These are phyloP conservation scores for Callospermophilus lateralis DNA, from an alignment of 2,113 vertebrate species.

Conservation along the genomic window DNA sequence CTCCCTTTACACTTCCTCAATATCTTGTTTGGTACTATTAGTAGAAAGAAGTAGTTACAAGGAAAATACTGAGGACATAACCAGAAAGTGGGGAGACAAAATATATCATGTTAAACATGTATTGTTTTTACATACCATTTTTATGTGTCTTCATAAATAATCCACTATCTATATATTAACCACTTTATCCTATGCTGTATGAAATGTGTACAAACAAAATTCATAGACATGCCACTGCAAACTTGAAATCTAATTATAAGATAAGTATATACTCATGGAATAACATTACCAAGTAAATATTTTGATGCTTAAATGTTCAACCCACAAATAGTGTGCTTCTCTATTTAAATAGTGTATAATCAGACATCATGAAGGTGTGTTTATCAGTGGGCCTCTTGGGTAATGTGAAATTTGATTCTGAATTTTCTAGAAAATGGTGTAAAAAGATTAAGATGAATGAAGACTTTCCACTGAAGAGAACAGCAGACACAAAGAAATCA, in stretches of 20 bases:
- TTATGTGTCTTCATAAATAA: not conserved
- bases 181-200: not conserved
- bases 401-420: not conserved
- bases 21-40: not conserved
- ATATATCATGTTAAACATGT: not conserved
- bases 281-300: not conserved
- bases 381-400: not conserved
- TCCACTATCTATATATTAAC: not conserved
- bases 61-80: not conserved
- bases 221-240: not conserved
- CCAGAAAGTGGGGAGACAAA: not conserved
- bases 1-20: not conserved
- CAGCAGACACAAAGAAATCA: constrained; percentile 21
- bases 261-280: not conserved
- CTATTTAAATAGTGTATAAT: not conserved
- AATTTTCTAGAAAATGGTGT: not conserved
- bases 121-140: not conserved
- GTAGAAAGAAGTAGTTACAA: not conserved
- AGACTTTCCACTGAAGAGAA: not conserved
- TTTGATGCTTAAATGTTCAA: not conserved
- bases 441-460: not conserved
- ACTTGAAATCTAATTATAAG: not conserved
- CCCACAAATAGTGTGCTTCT: not conserved
- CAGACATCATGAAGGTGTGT: not conserved
- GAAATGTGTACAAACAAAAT: constrained; percentile 22